A percentile compares a stretch with the other conserved stretches of the same genome.
Evolutionary conservation across 2,797 vertebrate genomes (phyloP).

Genomic region (Sciurus carolinensis): DNA sequence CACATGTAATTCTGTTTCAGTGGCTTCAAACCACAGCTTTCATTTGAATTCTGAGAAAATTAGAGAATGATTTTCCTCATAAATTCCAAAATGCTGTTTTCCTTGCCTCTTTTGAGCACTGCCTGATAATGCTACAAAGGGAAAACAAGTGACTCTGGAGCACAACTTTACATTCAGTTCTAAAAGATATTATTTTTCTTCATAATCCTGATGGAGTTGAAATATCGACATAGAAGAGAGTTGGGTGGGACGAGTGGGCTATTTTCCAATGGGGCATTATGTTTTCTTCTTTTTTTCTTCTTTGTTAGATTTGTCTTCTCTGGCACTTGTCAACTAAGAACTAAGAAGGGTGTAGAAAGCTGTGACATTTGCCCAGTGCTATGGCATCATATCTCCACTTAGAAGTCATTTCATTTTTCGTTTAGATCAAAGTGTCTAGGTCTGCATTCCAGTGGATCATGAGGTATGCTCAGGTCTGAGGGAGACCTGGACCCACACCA

Average conservation of each 20-base stretch:
- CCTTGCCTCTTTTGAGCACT: background rate
- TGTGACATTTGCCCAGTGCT: background rate
- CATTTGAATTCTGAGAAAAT: slow-evolving; percentile 78
- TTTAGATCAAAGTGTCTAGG: background rate
- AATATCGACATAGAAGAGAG: background rate
- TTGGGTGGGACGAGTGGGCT: background rate
- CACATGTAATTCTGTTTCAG: slow-evolving; percentile 68
- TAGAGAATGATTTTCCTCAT: slow-evolving; percentile 58
- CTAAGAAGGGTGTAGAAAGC: background rate
- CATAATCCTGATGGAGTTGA: slow-evolving; percentile 56
- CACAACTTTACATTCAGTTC: background rate
- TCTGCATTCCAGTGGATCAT: background rate
- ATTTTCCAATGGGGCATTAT: background rate
- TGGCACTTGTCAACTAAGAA: background rate
- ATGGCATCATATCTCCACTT: background rate
- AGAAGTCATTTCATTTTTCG: background rate
- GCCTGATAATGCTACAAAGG: slow-evolving; percentile 4
- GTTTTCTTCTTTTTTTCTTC: background rate
- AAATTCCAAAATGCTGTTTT: slow-evolving; percentile 65
- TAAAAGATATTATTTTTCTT: slow-evolving; percentile 56
- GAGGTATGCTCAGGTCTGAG: background rate
- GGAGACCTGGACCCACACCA: background rate
- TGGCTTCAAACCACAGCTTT: slow-evolving; percentile 77
- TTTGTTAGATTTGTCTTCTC: background rate
- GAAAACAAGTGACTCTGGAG: slow-evolving; percentile 42